Conservation (phyloP, 92 coral and sea anemone genomes). For the Pocillopora grandis region DNA sequence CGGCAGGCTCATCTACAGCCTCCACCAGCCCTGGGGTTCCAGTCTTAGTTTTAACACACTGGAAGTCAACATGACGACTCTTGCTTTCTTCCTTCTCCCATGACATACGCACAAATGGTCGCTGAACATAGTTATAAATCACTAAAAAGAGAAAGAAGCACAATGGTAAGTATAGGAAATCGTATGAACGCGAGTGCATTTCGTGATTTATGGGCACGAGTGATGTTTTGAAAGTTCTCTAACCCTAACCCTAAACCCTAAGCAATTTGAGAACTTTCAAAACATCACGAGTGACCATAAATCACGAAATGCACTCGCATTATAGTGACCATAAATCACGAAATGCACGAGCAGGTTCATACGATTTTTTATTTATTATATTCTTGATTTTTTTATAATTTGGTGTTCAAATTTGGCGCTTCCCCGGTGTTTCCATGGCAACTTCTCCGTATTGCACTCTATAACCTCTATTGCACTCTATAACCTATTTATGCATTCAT, state of each 20-base stretch:
- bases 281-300: slow-evolving; percentile 39
- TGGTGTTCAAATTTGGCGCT: too few relatives aligned
- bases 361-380: too few relatives aligned
- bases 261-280: too few relatives aligned
- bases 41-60: slow-evolving; percentile 95
- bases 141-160: slow-evolving; percentile 41
- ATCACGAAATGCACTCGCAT: slow-evolving; percentile 58
- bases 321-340: too few relatives aligned
- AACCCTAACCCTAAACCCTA: too few relatives aligned
- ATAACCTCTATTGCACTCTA: too few relatives aligned
- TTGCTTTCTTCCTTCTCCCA: slow-evolving; percentile 99
- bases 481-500: too few relatives aligned
- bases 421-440: too few relatives aligned
- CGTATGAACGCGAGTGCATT: slow-evolving; percentile 41
- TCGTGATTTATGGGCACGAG: slow-evolving; percentile 52
- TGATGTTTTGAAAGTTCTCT: background rate
- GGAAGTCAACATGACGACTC: slow-evolving; percentile 99
- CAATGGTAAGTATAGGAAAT: too few relatives aligned
- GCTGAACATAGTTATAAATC: slow-evolving; percentile 95
- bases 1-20: slow-evolving; percentile 99
- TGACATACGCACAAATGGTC: slow-evolving; percentile 98
- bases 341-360: too few relatives aligned
- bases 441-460: too few relatives aligned
- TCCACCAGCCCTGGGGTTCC: slow-evolving; percentile 94
- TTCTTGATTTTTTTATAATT: too few relatives aligned